Percentiles rank a stretch among this genome's conserved stretches.
Evolutionary conservation across 1,140 invertebrate species (phyloP).

Genomic region (Maconellicoccus hirsutus): DNA sequence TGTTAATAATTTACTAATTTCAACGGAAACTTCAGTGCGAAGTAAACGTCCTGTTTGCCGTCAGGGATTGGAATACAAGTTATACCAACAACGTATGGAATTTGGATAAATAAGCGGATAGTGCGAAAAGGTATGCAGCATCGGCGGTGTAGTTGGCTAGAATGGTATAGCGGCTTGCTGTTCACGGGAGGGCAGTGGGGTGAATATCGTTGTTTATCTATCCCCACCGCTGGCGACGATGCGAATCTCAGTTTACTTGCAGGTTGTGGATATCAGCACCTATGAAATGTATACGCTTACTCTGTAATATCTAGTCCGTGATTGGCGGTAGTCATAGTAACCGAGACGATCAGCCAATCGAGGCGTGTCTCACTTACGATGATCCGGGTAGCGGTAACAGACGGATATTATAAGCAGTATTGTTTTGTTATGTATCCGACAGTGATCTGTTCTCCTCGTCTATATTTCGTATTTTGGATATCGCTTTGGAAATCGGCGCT

Average conservation of each 20-base stretch:
- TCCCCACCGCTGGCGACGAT: conserved; percentile 15
- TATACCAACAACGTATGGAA: neutral
- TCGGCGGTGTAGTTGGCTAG: conserved; percentile 1
- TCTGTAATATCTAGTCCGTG: conserved; percentile 11
- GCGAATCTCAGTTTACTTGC: conserved; percentile 20
- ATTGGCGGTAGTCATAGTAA: conserved; percentile 30
- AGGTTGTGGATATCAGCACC: conserved; percentile 18
- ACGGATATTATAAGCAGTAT: conserved; percentile 26
- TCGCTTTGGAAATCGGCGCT: conserved; percentile 7
- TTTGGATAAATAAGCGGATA: neutral
- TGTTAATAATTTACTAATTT: neutral
- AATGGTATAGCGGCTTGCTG: neutral
- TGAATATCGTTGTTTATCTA: conserved; percentile 13
- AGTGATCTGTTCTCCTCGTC: conserved; percentile 23
- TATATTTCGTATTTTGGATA: neutral
- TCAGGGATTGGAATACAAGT: neutral
- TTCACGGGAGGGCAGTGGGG: neutral
- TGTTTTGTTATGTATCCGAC: conserved; percentile 22
- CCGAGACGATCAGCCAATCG: conserved; percentile 28
- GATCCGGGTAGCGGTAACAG: conserved; percentile 14
- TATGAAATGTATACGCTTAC: conserved; percentile 20
- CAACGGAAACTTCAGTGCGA: too few relatives aligned
- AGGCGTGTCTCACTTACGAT: conserved; percentile 19
- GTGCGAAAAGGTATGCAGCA: neutral
- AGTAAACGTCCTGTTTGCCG: neutral